Evolutionary conservation across 2,797 vertebrate genomes (phyloP), one percentile per base, ranked within the genome.

Genomic region (Pseudotriccus pelzelni): DNA sequence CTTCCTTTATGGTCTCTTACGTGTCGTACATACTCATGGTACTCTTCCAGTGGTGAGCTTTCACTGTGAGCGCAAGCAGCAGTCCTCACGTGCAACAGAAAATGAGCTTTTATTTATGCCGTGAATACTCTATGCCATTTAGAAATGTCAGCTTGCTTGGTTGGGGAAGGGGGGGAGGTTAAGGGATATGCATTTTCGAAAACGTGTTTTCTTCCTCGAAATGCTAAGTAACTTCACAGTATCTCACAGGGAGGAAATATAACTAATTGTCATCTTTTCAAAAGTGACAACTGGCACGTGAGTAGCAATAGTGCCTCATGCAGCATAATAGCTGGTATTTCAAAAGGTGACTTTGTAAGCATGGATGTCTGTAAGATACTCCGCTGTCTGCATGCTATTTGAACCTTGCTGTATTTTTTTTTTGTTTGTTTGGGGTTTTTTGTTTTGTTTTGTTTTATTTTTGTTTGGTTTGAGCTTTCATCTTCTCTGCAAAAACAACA

Each of bases 11-110:
- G 0, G 14, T 50, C 22, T 90, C 32, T 44, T 34, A 14, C 1
- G 1, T 17, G 12, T 27, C 1, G 2, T 11, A 25, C 5, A 11
- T 41, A 24, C 21, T 36, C 17, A 20, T 2, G 8, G 28, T 14
- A 9, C 12, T 32, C 24, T 67, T 69, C 72, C 24, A 55, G 39
- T 11, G 8, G n/a, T 17, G 49, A 75, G 78, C 18, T 3, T 68
- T 30, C 66, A 59, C 36, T 2, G 18, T 43, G 59, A 62, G 22
- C 6, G 53, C 4, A 3, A n/a, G 47, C 36, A 72, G 56, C 22
- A 88, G 23, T 25, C 20, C 25, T 41, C 1, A 1, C 22, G 67
- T 66, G 37, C 50, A 68, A 16, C 4, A 49, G 27, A 64, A 87
- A 73, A 52, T 3, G 15, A 82, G 19, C 10, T 83, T 76, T 74